Conservation (phyloP, 2,113 vertebrate species). For the Psilopsiagon aymara region DNA sequence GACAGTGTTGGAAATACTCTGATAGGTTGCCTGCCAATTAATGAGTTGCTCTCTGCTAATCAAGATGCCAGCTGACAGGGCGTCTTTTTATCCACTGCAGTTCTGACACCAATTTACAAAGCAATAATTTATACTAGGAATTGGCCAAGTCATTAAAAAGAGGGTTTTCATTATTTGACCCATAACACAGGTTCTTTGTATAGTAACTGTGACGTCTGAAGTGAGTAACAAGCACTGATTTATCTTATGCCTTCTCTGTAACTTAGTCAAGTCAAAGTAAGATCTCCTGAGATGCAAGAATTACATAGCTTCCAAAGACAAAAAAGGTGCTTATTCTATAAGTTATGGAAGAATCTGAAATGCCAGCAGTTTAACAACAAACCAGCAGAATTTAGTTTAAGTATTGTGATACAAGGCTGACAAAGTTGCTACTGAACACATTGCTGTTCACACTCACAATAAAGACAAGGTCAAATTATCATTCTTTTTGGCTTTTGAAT, state of each 20-base stretch:
- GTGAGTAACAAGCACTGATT: neutral
- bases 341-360: neutral
- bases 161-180: neutral
- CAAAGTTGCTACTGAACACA: neutral
- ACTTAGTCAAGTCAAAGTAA: neutral
- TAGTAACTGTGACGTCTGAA: neutral
- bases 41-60: neutral
- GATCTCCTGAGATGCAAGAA: neutral
- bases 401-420: neutral
- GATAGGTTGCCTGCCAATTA: neutral
- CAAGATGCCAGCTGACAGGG: neutral
- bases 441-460: neutral
- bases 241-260: neutral
- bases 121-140: neutral
- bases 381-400: neutral
- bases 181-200: neutral
- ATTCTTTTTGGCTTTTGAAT: neutral
- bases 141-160: neutral
- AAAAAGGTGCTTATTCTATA: neutral
- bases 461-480: neutral
- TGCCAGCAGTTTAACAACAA: neutral
- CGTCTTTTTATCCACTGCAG: neutral
- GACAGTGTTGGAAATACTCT: neutral
- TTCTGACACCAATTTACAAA: neutral
- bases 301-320: neutral